Conservation (phyloP, 2,888 invertebrate genomes). For the Entomobrya multifasciata region DNA sequence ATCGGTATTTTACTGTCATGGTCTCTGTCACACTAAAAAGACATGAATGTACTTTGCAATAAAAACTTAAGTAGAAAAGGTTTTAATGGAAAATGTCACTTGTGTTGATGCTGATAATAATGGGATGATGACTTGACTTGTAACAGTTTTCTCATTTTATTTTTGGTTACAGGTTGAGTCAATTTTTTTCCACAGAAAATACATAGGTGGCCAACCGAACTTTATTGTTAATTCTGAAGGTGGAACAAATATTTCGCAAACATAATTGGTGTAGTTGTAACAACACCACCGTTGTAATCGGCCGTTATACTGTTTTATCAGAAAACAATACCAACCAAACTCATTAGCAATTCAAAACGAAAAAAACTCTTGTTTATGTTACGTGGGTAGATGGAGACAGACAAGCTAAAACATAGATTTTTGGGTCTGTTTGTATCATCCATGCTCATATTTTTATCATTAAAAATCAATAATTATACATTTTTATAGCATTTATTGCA, state of each 20-base stretch:
- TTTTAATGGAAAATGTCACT: slow-evolving; percentile 63
- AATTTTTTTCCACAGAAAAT: too few species aligned
- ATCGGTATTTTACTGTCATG: slow-evolving; percentile 69
- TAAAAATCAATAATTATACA: slow-evolving; percentile 45
- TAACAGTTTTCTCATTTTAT: too few species aligned
- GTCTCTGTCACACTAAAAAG: slow-evolving; percentile 64
- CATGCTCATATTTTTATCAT: slow-evolving; percentile 26
- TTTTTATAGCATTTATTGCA: not conserved
- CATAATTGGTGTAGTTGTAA: not conserved
- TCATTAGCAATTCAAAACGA: slow-evolving; percentile 31
- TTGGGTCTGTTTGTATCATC: not conserved
- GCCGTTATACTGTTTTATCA: not conserved
- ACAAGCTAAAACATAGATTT: too few species aligned
- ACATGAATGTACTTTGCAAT: too few species aligned
- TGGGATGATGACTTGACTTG: slow-evolving; percentile 4
- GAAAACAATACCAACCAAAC: not conserved
- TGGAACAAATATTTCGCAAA: too few species aligned
- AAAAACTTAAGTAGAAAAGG: slow-evolving; percentile 45
- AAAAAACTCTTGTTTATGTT: slow-evolving; percentile 19
- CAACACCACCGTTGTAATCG: not conserved
- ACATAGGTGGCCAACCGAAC: too few species aligned
- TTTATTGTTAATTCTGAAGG: not conserved
- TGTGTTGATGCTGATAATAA: not conserved
- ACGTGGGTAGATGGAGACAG: too few species aligned
- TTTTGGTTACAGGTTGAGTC: too few species aligned